Evolutionary conservation across 2,113 vertebrate species (phyloP).

Genomic region (Hippopotamus amphibius): DNA sequence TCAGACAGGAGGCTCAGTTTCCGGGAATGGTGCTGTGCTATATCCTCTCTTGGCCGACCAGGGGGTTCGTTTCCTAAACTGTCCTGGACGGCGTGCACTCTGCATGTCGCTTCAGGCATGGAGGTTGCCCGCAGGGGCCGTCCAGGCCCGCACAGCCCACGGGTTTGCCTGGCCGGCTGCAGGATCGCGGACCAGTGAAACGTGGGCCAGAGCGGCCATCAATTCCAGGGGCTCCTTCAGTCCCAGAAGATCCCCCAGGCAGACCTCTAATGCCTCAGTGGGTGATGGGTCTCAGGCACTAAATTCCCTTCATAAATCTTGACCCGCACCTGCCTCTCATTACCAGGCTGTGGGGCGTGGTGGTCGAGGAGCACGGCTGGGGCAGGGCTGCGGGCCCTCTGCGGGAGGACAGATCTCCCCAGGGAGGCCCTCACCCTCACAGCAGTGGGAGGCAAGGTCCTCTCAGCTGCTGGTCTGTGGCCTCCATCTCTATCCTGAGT

Average conservation of each 20-base stretch:
- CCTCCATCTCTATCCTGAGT: too few relatives aligned
- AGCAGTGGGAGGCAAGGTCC: not conserved
- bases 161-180: too few relatives aligned
- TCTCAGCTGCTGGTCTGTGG: not conserved
- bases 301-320: fast-evolving
- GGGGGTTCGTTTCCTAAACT: not conserved
- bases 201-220: fast-evolving
- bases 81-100: not conserved
- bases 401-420: not conserved
- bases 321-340: too few relatives aligned
- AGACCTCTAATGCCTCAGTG: fast-evolving
- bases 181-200: fast-evolving
- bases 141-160: not conserved
- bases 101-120: too few relatives aligned
- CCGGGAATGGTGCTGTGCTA: too few relatives aligned
- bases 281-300: not conserved
- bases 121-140: fast-evolving
- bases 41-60: too few relatives aligned
- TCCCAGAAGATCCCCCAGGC: too few relatives aligned
- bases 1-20: not conserved
- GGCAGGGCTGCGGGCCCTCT: too few relatives aligned
- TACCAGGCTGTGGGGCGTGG: fast-evolving
- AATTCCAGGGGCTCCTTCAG: not conserved
- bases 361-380: not conserved
- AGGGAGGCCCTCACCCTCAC: fast-evolving